Evolutionary conservation across 2,113 vertebrate species (phyloP).

Genomic region (Romanogobio albipinnatus): DNA sequence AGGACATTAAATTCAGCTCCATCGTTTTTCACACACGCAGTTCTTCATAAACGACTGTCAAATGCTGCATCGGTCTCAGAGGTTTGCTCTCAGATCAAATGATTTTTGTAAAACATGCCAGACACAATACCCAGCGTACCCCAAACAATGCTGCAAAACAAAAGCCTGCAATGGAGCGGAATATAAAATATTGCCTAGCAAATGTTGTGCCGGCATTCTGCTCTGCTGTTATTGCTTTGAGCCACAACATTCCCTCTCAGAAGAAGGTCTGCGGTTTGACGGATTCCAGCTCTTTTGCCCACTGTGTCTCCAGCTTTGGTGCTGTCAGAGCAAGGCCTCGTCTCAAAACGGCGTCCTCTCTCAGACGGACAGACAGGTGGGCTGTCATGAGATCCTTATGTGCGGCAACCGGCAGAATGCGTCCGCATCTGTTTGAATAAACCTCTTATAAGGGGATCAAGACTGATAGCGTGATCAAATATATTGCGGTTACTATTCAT

Average conservation of each 20-base stretch:
- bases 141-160: background rate
- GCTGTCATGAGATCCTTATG: slow-evolving; percentile 11
- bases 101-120: background rate
- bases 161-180: background rate
- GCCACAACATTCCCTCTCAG: background rate
- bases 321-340: slow-evolving; percentile 39
- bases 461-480: background rate
- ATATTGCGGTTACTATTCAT: background rate
- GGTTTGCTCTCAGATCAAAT: background rate
- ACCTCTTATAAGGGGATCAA: background rate
- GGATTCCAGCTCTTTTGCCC: slow-evolving; percentile 17
- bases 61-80: background rate
- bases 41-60: background rate
- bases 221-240: slow-evolving; percentile 6
- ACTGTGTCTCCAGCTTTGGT: slow-evolving; percentile 1
- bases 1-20: background rate
- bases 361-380: slow-evolving; percentile 47
- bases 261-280: slow-evolving; percentile 26
- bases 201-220: background rate
- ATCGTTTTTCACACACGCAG: background rate
- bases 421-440: background rate
- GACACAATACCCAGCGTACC: background rate
- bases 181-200: background rate
- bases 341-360: slow-evolving; percentile 16
- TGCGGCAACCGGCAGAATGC: background rate